Evolutionary conservation across 2,888 invertebrate genomes (phyloP), one percentile per base, ranked within the genome.

Genomic region (Lepetodrilus schrolli): DNA sequence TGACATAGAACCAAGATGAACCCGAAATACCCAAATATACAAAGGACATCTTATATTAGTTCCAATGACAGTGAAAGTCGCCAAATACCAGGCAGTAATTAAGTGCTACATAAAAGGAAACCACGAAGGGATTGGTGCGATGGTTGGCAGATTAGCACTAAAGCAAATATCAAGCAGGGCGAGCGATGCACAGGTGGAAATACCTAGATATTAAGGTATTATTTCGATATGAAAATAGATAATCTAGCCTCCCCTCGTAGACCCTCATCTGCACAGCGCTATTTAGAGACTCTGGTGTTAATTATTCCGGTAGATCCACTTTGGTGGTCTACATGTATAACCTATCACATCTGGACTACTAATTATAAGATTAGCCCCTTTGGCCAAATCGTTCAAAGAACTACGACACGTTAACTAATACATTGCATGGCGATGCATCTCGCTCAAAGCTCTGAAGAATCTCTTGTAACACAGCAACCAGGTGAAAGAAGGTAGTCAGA

Each of bases 191-290:
- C 30, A 58, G 30, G 34, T 30, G 34, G 30, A 30, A 58, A 43
- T 43, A 43, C 43, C 43, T 43, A 43, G 17, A 58, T 34, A 58
- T 23, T 23, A 23, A 30, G 58, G 58, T 58, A 26, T 30, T 10
- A 58, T 58, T 58, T 30, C 34, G 26, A 58, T 58, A 58, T 58
- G 58, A 58, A 58, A 58, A 34, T 58, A 58, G 58, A 30, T 58
- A 58, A 43, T 58, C 26, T 21, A 58, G n/a, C 34, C 58, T 30
- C n/a, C 58, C 58, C 34, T n/a, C 58, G n/a, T 17, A 34, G 30
- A 10, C 58, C 58, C 17, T 58, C 30, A 30, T 58, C 30, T 58
- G 34, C n/a, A 13, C 58, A 26, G 26, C 34, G 30, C 30, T 58
- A 30, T 58, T 58, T 30, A 34, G 26, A 21, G 58, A 7, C 58